Conservation (phyloP, 2,113 vertebrate species). For the Lophura nycthemera region DNA sequence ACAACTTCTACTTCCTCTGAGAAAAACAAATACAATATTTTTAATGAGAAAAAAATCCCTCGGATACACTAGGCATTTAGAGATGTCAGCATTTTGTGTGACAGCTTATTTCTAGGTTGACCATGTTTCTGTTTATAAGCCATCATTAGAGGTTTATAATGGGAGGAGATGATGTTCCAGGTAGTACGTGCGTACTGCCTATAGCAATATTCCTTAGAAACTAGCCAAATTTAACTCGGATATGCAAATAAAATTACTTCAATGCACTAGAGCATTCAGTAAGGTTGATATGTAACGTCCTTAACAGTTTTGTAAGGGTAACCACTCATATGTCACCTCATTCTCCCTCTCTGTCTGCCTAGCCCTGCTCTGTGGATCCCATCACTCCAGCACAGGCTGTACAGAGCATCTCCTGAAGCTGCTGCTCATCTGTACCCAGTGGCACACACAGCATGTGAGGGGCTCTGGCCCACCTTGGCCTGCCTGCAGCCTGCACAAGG, state of each 20-base stretch:
- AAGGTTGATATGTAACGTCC: neutral
- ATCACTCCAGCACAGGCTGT: rapidly evolving
- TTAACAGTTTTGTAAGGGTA: neutral
- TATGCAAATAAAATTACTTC: neutral
- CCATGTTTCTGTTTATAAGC: conserved; percentile 15
- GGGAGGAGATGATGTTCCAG: conserved; percentile 1
- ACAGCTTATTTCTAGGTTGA: conserved; percentile 39
- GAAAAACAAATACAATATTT: conserved; percentile 27
- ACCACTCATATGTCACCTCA: neutral
- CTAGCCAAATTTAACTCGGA: neutral
- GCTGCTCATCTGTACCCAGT: neutral
- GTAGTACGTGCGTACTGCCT: neutral
- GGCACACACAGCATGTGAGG: rapidly evolving
- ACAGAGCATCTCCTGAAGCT: neutral
- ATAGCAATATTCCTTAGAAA: neutral
- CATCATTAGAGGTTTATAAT: neutral
- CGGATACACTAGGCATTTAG: neutral
- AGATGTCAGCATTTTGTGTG: conserved; percentile 26
- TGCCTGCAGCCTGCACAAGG: neutral
- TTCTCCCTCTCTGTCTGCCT: neutral
- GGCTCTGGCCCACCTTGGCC: neutral
- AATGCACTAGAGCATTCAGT: neutral
- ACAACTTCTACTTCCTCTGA: conserved; percentile 15
- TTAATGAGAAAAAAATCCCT: neutral
- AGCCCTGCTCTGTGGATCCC: neutral